Base-by-base conservation (phyloP, 2,113 vertebrate genomes). In the Chrysemys picta region DNA sequence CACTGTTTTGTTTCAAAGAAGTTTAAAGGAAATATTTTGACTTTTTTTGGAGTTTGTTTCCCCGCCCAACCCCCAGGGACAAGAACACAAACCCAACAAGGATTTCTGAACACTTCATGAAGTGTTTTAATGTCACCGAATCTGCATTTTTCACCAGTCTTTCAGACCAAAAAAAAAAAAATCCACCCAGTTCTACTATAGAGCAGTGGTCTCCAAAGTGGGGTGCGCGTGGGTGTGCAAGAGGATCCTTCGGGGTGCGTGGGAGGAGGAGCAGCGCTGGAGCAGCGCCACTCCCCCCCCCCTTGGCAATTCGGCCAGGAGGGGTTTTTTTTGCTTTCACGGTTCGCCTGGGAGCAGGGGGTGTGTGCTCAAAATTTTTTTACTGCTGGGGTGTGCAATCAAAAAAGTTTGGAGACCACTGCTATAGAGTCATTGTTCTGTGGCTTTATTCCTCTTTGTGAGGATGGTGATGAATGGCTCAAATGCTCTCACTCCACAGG, bases 401-500 rank as follows among this genome's bases (percentile, higher is more conserved):
- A 47, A 47, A 47, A 47, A 47, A 47, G 45, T 47, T 47, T 47
- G 45, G 8, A 47, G 45, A 8, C 45, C 50, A 52, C 50, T 54
- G 19, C 45, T 45, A 45, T 57, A 59, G 0, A 0, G 10, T 50
- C 27, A 50, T 80, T 50, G 14, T 4, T 5, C 79, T 24, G 35
- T 11, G 6, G 19, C 72, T 17, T 56, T 2, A 42, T 11, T 4
- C 24, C 31, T 31, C 35, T n/a, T 29, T 29, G 31, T 79, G 47
- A 42, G 6, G 49, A 2, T 0, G 1, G 11, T 4, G 0, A 12
- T 21, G 78, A 76, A 22, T 49, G 21, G 42, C 11, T 47, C 42
- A 14, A 45, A 38, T 24, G 38, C 9, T 75, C 69, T 75, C 69
- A 42, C 16, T 11, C 69, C 38, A 65, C 22, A 69, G 17, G n/a